A percentile compares a stretch with the other conserved stretches of the same genome.
Evolutionary conservation across 2,888 invertebrate genomes (phyloP).

Genomic region (Zygogramma bicolorata): DNA sequence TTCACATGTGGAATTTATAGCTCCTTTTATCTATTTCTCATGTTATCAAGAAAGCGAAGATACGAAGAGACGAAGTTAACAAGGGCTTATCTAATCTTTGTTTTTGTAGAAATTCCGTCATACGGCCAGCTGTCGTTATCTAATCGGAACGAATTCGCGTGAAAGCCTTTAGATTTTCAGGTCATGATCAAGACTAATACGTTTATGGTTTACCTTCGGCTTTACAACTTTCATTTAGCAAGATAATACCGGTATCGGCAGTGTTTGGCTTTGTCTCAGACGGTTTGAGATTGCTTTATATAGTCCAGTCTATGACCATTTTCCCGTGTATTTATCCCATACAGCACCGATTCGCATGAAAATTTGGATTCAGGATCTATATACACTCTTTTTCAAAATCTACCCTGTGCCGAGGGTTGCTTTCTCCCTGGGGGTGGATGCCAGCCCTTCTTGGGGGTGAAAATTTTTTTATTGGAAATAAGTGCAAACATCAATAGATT

Average conservation of each 20-base stretch:
- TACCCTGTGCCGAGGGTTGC: too few relatives aligned
- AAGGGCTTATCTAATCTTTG: not conserved
- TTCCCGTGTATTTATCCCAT: too few relatives aligned
- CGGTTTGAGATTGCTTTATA: not conserved
- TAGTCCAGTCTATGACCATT: too few relatives aligned
- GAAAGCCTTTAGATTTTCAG: constrained; percentile 28
- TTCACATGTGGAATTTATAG: not conserved
- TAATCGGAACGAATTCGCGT: constrained; percentile 16
- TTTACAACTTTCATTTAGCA: constrained; percentile 19
- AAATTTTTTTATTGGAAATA: too few relatives aligned
- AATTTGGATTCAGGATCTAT: too few relatives aligned
- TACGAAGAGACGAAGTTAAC: not conserved
- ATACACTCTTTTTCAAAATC: too few relatives aligned
- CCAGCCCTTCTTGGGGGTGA: too few relatives aligned
- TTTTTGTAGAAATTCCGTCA: not conserved
- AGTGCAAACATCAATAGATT: too few relatives aligned
- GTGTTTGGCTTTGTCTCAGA: not conserved
- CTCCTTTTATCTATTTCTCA: not conserved
- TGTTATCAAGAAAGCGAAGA: constrained; percentile 1
- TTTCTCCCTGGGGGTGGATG: too few relatives aligned
- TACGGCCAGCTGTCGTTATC: constrained; percentile 16
- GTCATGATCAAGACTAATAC: constrained; percentile 32
- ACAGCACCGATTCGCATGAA: too few relatives aligned
- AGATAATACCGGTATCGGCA: not conserved
- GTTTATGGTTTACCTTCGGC: constrained; percentile 21